A percentile compares a stretch with the other conserved stretches of the same genome.
These are phyloP conservation scores for Metacarcinus magister DNA, from an alignment of 2,888 invertebrate genomes.

Conservation along the genomic window DNA sequence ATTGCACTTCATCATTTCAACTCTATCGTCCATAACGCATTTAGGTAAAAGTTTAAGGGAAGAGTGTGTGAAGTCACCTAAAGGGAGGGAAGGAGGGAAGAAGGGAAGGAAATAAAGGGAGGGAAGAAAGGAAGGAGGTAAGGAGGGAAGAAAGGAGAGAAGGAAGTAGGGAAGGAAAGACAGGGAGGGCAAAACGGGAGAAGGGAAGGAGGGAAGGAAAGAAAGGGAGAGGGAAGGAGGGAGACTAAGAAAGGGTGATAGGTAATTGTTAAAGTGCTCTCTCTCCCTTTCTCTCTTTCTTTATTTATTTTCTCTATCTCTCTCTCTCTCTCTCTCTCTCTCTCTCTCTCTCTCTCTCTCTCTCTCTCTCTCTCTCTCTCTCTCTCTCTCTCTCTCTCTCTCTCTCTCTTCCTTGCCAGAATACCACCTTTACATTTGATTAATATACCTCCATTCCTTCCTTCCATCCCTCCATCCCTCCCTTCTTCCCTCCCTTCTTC, in stretches of 20 bases:
- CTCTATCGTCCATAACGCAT: background rate
- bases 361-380: too few species aligned
- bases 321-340: too few species aligned
- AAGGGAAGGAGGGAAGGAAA: background rate
- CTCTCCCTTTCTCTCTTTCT: too few species aligned
- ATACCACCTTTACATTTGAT: slow-evolving; percentile 7
- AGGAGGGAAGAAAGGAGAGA: slow-evolving; percentile 26
- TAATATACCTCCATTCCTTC: slow-evolving; percentile 26
- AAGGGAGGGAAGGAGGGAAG: background rate
- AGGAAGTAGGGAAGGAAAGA: too few species aligned
- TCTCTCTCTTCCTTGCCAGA: background rate
- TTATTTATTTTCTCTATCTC: too few species aligned
- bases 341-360: too few species aligned
- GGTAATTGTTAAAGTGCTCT: background rate
- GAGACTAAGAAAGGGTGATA: background rate
- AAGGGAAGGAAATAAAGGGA: background rate
- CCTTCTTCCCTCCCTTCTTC: too few species aligned
- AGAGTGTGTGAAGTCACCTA: background rate
- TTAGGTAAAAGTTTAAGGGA: background rate
- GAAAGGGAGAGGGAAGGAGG: too few species aligned
- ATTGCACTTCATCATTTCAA: background rate
- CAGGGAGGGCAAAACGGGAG: too few species aligned
- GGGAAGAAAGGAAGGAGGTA: background rate
- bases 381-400: slow-evolving; percentile 26
- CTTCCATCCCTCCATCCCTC: background rate